Conservation (phyloP, 1,140 invertebrate genomes). For the Ostrea denselamellosa region DNA sequence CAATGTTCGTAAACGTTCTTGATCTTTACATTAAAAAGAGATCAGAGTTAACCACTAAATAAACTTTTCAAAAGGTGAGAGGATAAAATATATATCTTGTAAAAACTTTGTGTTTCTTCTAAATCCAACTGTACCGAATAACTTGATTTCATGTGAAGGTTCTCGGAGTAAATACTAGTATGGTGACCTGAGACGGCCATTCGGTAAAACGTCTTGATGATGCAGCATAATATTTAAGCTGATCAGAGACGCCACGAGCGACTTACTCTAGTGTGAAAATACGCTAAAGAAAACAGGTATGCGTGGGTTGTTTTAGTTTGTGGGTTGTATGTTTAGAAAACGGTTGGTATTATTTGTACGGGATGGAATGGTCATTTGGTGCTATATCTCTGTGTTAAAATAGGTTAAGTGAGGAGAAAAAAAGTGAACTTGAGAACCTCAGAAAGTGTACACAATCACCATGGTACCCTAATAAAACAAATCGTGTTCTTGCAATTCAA, state of each 20-base stretch:
- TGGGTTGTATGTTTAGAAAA: slow-evolving; percentile 6
- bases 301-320: not conserved
- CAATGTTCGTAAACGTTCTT: too few relatives aligned
- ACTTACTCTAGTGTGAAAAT: slow-evolving; percentile 6
- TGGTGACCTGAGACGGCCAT: too few relatives aligned
- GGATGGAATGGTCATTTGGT: not conserved
- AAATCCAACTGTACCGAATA: not conserved
- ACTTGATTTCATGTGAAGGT: not conserved
- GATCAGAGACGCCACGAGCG: not conserved
- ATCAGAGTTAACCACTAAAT: not conserved
- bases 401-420: not conserved
- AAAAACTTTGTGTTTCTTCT: not conserved
- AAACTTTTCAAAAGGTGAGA: not conserved
- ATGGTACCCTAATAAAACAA: not conserved
- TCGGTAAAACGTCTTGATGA: not conserved
- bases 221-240: not conserved
- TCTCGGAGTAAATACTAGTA: not conserved
- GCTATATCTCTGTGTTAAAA: not conserved
- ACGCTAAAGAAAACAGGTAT: not conserved
- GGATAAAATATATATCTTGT: not conserved
- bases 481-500: slow-evolving; percentile 7
- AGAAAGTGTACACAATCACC: not conserved
- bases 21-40: not conserved
- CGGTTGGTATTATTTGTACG: not conserved
- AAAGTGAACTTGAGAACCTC: not conserved